These are phyloP conservation scores for Acrobasis repandana DNA, from an alignment of 2,888 invertebrate species.

Conservation along the genomic window DNA sequence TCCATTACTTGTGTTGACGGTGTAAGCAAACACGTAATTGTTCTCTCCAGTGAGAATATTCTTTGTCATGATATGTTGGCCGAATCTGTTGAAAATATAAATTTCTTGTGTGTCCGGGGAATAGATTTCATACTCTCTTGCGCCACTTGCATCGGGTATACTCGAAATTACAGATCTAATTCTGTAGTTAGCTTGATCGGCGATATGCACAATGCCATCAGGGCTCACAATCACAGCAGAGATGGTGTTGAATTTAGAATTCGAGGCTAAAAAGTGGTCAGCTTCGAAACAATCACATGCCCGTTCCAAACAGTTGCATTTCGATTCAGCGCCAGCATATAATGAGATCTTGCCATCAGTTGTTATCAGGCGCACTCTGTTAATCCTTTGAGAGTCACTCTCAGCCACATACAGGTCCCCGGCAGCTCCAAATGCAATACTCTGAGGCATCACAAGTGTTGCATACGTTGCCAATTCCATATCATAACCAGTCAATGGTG, in stretches of 20 bases:
- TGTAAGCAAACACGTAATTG: slow-evolving; percentile 96
- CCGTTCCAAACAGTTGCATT: slow-evolving; percentile 95
- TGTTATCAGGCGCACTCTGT: slow-evolving; percentile 94
- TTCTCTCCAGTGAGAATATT: slow-evolving; percentile 98
- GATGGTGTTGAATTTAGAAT: slow-evolving; percentile 96
- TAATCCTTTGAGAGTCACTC: slow-evolving; percentile 97
- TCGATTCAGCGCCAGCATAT: slow-evolving; percentile 97
- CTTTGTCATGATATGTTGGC: slow-evolving; percentile 96
- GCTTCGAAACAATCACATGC: slow-evolving; percentile 97
- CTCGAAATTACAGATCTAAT: slow-evolving; percentile 94
- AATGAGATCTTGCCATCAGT: slow-evolving; percentile 96
- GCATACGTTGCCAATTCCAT: slow-evolving; percentile 95
- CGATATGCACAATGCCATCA: slow-evolving; percentile 96
- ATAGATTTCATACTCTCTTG: slow-evolving; percentile 95
- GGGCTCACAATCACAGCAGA: slow-evolving; percentile 96
- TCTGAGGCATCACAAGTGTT: slow-evolving; percentile 95
- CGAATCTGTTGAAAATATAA: slow-evolving; percentile 96
- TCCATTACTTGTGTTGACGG: slow-evolving; percentile 97
- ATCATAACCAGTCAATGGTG: slow-evolving; percentile 90
- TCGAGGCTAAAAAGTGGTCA: slow-evolving; percentile 94
- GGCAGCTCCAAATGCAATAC: slow-evolving; percentile 95
- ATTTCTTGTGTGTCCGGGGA: slow-evolving; percentile 98
- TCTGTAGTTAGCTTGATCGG: slow-evolving; percentile 96
- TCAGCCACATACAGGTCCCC: slow-evolving; percentile 97
- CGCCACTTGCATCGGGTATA: slow-evolving; percentile 92